Percentiles rank a stretch among this genome's conserved stretches.
Conservation (phyloP, 2,888 invertebrate species). For the Neoitamus cyanurus region DNA sequence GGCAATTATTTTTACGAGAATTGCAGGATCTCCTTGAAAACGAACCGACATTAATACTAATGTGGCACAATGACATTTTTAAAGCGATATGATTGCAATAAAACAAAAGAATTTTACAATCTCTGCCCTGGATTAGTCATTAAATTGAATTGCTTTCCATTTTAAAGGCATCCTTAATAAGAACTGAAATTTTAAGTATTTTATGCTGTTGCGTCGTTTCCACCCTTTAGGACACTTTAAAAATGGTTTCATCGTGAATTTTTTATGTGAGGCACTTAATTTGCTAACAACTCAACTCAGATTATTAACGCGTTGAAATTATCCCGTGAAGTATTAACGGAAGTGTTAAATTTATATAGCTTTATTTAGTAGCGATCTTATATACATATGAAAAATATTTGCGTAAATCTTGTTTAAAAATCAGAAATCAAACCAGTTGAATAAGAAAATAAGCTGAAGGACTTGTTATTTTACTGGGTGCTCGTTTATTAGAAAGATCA, state of each 20-base stretch:
- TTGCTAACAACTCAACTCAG: neutral
- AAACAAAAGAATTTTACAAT: neutral
- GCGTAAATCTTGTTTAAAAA: too few species aligned
- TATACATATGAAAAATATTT: too few species aligned
- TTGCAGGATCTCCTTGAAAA: neutral
- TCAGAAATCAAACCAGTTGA: too few species aligned
- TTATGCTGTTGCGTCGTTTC: neutral
- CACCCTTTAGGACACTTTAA: neutral
- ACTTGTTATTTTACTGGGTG: too few species aligned
- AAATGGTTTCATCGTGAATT: neutral
- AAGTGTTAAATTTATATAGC: neutral
- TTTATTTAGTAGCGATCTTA: too few species aligned
- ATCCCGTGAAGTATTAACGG: neutral
- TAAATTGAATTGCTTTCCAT: neutral
- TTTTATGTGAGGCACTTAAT: neutral
- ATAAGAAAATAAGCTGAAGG: too few species aligned
- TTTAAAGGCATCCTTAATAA: neutral
- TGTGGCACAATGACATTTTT: neutral
- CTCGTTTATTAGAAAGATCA: too few species aligned
- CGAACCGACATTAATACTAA: neutral
- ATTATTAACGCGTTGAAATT: neutral
- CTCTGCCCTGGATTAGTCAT: neutral
- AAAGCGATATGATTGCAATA: neutral
- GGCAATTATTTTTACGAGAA: constrained; percentile 13
- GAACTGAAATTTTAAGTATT: neutral